Base-by-base conservation (phyloP, 2,888 invertebrate species). In the Hemaris fuciformis region DNA sequence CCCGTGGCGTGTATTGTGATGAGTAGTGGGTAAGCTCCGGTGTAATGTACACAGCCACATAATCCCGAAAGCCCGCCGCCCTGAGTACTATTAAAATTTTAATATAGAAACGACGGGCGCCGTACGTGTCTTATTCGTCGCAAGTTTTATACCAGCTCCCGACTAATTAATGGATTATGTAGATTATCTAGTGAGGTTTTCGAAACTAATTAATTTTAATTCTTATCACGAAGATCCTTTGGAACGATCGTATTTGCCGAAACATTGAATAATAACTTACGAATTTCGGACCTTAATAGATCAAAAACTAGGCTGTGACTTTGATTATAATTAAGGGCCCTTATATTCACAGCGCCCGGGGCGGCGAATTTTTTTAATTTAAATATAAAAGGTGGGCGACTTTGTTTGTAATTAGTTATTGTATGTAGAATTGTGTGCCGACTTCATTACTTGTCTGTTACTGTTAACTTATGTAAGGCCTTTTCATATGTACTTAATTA, bases 1-100 rank as follows among this genome's bases (percentile, higher is more conserved):
- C 25, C n/a, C 3, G 18, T 4, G 18, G 31, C 20, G 31, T 53
- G 8, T 53, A 18, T 27, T 27, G 18, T 31, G 27, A 31, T 18
- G 27, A 15, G 18, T 31, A 53, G 22, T 20, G 10, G 53, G 31
- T 18, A 27, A 53, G 38, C 41, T 3, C 8, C 25, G 41, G 22
- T 38, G 38, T 57, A 57, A 57, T 38, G 41, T 60, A 38, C 58
- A 60, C 23, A 62, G 64, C 59, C 70, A 67, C 65, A 69, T 76
- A 81, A 81, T 79, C 81, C 73, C 67, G 58, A 77, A 74, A 77
- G 75, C 79, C 66, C 68, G 65, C 66, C 68, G 65, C 71, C 64
- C 72, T 38, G 63, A 63, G 72, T 62, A 65, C 73, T 75, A 77
- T 81, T 80, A 79, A 80, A 80, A 77, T 77, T 80, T 77, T 77